Evolutionary conservation across 1,140 invertebrate species (phyloP), one percentile per base, ranked within the genome.

Genomic region (Chironomus striatipennis): DNA sequence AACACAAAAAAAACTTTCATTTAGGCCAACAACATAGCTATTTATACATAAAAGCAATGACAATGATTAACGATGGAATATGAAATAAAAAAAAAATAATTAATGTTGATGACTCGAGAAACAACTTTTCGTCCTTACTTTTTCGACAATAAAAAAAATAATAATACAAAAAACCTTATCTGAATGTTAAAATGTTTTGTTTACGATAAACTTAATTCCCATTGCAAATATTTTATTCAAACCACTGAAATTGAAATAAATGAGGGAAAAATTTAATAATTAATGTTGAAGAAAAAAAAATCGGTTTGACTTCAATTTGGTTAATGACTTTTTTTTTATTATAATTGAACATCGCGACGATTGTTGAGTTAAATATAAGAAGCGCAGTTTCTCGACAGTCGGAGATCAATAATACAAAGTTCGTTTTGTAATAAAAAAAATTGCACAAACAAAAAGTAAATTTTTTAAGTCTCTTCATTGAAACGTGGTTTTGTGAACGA

Each of bases 1-100:
- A 34, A 34, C 5, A n/a, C n/a, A n/a, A 34, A 34, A 34, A 34
- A 34, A 34, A 1, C 24, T 34, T 34, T 34, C 24, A 34, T 34
- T 34, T 34, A 34, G 24, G 24, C 24, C 24, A 34, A 34, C 24
- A 34, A 34, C n/a, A n/a, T n/a, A n/a, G n/a, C n/a, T n/a, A n/a
- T n/a, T n/a, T 34, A 5, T 34, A 34, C 5, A 34, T 34, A 20
- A 17, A 67, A 20, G n/a, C 65, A 8, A 20, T 70, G 65, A 70
- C 65, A 70, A 70, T 70, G 65, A 70, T 70, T 70, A 70, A 70
- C 65, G 65, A 70, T 70, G 18, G 65, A 70, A 10, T 57, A 7
- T 57, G 20, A 70, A 70, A 70, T 70, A 17, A 34, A 34, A 34
- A n/a, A 20, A 70, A 70, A 70, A 20, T 18, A 70, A 70, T 70